Evolutionary conservation across 2,888 invertebrate species (phyloP).

Genomic region (Odontocerum albicorne): DNA sequence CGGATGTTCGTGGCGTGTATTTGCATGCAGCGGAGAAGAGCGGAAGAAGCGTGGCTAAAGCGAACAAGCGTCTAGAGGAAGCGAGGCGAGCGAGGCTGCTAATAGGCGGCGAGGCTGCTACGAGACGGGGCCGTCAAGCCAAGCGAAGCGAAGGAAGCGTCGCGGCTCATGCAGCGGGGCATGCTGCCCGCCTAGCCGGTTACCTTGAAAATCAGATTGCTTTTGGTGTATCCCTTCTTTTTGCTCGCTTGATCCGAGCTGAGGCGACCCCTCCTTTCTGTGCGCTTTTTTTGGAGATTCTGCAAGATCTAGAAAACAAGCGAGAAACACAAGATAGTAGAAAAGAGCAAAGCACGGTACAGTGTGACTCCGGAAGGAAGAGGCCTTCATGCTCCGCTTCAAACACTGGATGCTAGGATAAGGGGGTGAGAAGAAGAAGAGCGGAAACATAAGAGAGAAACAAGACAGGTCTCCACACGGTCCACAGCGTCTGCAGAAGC

Average conservation of each 20-base stretch:
- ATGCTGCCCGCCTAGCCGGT: constrained; percentile 65
- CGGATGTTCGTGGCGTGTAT: constrained; percentile 32
- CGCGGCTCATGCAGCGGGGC: constrained; percentile 42
- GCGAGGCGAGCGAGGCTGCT: constrained; percentile 42
- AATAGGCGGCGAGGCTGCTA: constrained; percentile 3
- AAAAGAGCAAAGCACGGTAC: constrained; percentile 59
- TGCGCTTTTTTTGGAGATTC: constrained; percentile 99
- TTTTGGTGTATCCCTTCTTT: constrained; percentile 94
- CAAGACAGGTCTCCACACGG: constrained; percentile 5
- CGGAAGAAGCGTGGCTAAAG: constrained; percentile 31
- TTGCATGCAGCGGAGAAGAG: constrained; percentile 43
- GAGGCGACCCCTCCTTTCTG: constrained; percentile 95
- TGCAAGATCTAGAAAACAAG: constrained; percentile 97
- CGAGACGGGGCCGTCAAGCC: constrained; percentile 4
- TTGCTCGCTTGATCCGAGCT: constrained; percentile 86
- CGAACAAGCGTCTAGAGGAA: constrained; percentile 38
- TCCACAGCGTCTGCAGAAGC: constrained; percentile 23
- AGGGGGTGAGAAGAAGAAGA: constrained; percentile 48
- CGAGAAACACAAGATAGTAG: constrained; percentile 86
- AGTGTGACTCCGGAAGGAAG: constrained; percentile 54
- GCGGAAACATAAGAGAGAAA: constrained; percentile 39
- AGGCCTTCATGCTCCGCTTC: constrained; percentile 41
- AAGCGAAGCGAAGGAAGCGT: too few species aligned
- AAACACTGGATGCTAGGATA: constrained; percentile 39
- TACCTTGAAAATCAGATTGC: constrained; percentile 99